These are phyloP conservation scores for Amazona finschi DNA, from an alignment of 2,797 vertebrate genomes.

Conservation along the genomic window DNA sequence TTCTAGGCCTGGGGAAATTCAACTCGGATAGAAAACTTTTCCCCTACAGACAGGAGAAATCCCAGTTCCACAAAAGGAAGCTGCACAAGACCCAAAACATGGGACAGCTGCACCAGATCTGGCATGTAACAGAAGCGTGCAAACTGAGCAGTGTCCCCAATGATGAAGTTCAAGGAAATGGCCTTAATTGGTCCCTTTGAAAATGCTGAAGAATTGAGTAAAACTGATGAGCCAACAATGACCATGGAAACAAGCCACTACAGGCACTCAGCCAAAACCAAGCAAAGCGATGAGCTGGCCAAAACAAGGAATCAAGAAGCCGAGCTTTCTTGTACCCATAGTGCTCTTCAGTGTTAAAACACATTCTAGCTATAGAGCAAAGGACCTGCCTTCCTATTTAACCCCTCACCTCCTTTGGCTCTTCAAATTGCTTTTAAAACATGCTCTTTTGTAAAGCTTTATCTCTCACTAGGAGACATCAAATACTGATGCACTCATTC, in stretches of 20 bases:
- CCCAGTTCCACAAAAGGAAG: neutral
- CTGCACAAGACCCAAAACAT: neutral
- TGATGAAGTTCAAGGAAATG: constrained; percentile 14
- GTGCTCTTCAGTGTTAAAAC: neutral
- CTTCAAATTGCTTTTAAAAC: neutral
- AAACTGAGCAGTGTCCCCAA: neutral
- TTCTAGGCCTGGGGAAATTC: neutral
- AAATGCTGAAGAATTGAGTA: constrained; percentile 1
- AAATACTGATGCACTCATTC: neutral
- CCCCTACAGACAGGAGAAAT: neutral
- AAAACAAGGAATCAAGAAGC: neutral
- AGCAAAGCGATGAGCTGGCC: neutral
- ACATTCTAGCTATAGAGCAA: neutral
- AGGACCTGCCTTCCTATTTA: neutral
- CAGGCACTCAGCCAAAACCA: neutral
- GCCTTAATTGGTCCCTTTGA: constrained; percentile 51
- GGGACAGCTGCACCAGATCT: neutral
- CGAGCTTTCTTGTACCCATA: neutral
- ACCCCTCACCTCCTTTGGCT: neutral
- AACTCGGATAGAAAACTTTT: neutral
- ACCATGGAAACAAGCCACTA: constrained; percentile 1
- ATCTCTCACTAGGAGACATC: neutral
- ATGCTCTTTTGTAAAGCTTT: neutral
- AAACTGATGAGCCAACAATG: neutral
- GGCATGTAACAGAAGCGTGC: neutral